A percentile compares a stretch with the other conserved stretches of the same genome.
phyloP scores from a whole-genome alignment of 2,888 invertebrate genomes.

The Acleris sparsana region DNA sequence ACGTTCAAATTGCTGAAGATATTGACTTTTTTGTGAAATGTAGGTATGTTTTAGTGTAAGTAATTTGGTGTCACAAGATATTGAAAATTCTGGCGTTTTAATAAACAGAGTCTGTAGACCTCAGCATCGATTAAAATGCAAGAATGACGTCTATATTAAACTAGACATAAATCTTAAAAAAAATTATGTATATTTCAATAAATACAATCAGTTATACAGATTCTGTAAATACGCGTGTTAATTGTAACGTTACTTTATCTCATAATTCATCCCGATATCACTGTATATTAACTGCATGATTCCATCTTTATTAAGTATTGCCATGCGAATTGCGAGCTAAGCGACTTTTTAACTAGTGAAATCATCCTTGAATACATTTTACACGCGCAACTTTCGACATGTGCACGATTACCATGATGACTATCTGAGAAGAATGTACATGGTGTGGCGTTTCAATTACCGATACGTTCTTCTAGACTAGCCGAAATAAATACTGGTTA shows the following conservation, averaged over 20 bases:
- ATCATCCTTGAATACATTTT: constrained; percentile 5
- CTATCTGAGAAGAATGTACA: not conserved
- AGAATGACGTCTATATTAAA: no score
- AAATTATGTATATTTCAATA: no score
- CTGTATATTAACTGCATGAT: constrained; percentile 46
- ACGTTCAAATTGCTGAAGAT: no score
- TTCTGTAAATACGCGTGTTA: no score
- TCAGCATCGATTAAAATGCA: no score
- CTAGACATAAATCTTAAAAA: no score
- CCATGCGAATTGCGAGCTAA: constrained; percentile 61
- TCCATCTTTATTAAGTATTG: constrained; percentile 47
- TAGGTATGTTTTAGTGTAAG: no score
- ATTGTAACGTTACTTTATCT: not conserved
- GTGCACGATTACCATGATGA: not conserved
- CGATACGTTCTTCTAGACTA: not conserved
- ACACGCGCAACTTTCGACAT: not conserved
- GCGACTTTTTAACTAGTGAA: constrained; percentile 39
- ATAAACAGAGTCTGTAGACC: no score
- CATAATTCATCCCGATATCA: constrained; percentile 35
- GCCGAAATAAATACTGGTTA: not conserved
- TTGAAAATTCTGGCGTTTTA: no score
- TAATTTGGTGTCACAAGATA: no score
- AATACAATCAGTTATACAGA: no score
- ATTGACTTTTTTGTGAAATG: no score
- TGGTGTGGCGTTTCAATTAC: not conserved